Base-by-base conservation (phyloP, 2,797 vertebrate genomes). In the Aphelocoma californica region DNA sequence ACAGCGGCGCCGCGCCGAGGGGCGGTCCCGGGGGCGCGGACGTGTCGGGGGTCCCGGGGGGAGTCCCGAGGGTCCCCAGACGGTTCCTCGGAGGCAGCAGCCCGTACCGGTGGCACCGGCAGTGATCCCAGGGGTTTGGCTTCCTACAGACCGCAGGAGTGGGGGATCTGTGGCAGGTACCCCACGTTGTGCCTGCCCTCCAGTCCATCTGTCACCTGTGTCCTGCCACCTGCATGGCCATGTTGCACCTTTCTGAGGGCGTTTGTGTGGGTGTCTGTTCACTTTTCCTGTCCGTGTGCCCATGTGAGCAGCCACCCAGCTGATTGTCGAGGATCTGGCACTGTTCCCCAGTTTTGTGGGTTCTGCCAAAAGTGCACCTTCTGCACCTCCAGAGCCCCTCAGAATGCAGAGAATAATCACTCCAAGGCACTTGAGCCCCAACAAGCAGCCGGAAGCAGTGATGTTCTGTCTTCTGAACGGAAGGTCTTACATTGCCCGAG, bases 31-130 rank as follows among this genome's bases (percentile, higher is more conserved):
- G 18, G 15, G 18, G 12, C 25, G 36, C 17, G 40, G 45, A n/a
- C 13, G 47, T 7, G 20, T 5, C 42, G 54, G 47, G 78, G 74
- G 32, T 28, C 28, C 20, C 54, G 19, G 20, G 29, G 36, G 50
- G 24, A 42, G 32, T n/a, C 9, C 12, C 6, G 5, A 12, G 44
- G 45, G 4, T 38, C 10, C 17, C 5, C 24, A 2, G 13, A 5
- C 12, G 6, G 6, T 5, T 47, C 21, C 7, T 19, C 20, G 4
- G 14, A 14, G 64, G 60, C 10, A 32, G 56, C n/a, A 11, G 8
- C 44, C 13, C 0, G 0, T 4, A 2, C 13, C 0, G 1, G 8
- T 3, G 4, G 2, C 40, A 5, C 9, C 5, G 0, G 3, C 7
- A 6, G 44, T 2, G 19, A 7, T 28, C 12, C 7, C 3, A 3